These are phyloP conservation scores for Taeniopygia guttata DNA, from an alignment of 2,797 vertebrate genomes.

Conservation along the genomic window DNA sequence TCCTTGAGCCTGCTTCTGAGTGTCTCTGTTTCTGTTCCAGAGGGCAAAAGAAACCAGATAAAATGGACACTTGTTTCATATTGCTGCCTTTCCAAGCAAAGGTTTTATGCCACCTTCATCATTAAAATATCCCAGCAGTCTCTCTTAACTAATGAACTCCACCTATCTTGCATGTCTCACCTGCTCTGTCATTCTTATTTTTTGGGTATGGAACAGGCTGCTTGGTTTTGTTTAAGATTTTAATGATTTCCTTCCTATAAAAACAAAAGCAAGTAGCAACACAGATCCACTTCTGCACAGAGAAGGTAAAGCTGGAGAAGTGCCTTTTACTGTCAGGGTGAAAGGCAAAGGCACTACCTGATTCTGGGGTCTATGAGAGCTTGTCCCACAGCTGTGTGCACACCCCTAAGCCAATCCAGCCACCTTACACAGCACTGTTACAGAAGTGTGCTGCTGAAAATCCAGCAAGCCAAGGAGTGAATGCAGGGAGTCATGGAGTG, in stretches of 20 bases:
- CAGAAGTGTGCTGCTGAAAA: not conserved
- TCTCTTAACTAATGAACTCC: not conserved
- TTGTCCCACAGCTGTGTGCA: not conserved
- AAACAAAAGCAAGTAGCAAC: not conserved
- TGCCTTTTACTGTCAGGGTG: not conserved
- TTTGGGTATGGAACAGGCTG: not conserved
- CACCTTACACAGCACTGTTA: not conserved
- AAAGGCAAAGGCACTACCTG: not conserved
- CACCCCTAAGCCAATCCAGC: not conserved
- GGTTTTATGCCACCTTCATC: not conserved
- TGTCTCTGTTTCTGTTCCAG: not conserved
- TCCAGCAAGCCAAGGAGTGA: not conserved
- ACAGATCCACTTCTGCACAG: not conserved
- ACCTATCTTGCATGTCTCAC: not conserved
- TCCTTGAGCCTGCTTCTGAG: constrained; percentile 2
- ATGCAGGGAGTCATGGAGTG: not conserved
- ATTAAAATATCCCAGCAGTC: not conserved
- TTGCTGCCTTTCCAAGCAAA: not conserved
- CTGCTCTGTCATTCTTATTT: not conserved
- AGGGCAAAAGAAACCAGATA: constrained; percentile 27
- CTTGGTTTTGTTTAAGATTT: not conserved
- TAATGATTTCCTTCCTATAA: not conserved
- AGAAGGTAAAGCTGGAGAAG: not conserved
- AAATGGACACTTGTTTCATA: not conserved
- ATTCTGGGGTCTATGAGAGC: not conserved